Percentiles rank a stretch among this genome's conserved stretches.
Evolutionary conservation across 2,888 invertebrate species (phyloP).

Genomic region (Oxyscelio sp.): DNA sequence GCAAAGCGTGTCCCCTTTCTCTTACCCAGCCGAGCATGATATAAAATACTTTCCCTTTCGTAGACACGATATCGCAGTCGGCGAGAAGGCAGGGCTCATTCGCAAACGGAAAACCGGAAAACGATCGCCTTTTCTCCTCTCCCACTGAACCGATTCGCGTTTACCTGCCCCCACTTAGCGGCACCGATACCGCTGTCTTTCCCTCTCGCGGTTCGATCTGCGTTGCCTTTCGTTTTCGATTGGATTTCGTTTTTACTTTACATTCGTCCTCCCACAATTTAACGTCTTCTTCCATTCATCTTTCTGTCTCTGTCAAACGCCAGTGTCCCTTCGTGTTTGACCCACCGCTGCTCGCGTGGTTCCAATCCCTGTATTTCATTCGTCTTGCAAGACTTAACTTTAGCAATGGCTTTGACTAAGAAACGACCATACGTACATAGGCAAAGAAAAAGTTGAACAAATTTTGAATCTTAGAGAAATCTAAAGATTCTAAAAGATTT

Average conservation of each 20-base stretch:
- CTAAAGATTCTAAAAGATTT: no score
- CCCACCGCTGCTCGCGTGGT: constrained; percentile 48
- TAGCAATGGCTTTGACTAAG: constrained; percentile 59
- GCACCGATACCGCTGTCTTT: constrained; percentile 14
- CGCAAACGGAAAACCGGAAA: constrained; percentile 86
- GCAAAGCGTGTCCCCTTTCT: constrained; percentile 88
- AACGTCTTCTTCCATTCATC: constrained; percentile 39
- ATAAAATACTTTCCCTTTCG: constrained; percentile 88
- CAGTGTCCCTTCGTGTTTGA: constrained; percentile 47
- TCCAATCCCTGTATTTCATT: constrained; percentile 48
- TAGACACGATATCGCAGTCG: constrained; percentile 74
- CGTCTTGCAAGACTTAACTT: constrained; percentile 67
- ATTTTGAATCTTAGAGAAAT: no score
- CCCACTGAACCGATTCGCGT: constrained; percentile 73
- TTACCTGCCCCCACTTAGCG: constrained; percentile 37
- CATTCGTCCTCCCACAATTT: constrained; percentile 68
- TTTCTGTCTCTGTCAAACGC: constrained; percentile 35
- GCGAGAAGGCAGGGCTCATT: constrained; percentile 76
- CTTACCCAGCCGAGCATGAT: constrained; percentile 88
- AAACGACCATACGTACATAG: constrained; percentile 51
- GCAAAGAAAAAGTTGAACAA: constrained; percentile 18
- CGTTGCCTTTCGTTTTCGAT: constrained; percentile 69
- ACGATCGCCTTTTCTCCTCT: constrained; percentile 81
- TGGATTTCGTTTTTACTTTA: constrained; percentile 50
- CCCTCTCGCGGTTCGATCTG: constrained; percentile 50